Evolutionary conservation across 2,888 invertebrate genomes (phyloP), one percentile per base, ranked within the genome.

Genomic region (Oxycera nigricornis): DNA sequence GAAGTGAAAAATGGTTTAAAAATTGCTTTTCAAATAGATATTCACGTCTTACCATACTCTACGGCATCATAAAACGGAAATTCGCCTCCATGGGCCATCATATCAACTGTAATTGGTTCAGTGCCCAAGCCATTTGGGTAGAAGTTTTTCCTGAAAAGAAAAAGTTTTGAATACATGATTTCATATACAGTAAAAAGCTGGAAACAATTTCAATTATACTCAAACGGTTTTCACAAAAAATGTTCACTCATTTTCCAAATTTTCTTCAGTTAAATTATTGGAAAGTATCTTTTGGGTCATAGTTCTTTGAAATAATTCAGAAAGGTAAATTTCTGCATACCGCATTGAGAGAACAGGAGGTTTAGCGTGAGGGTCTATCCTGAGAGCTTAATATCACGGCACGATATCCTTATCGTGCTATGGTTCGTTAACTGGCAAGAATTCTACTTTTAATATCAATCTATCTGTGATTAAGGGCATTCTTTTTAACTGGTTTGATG

Each of bases 11-110:
- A n/a, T n/a, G n/a, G n/a, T n/a, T n/a, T n/a, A n/a, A n/a, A n/a
- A n/a, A n/a, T n/a, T n/a, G n/a, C n/a, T n/a, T n/a, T n/a, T n/a
- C 1, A 28, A 14, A 14, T 67, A 2, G 1, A 28, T 30, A 28
- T 30, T 2, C 1, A 9, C 3, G 11, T 52, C 75, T 70, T 75
- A 78, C 78, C 73, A 28, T 83, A 76, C 57, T 81, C 80, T 0
- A 35, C 41, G 20, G 84, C 80, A 76, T 84, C 80, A 52, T 83
- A 82, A 68, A 89, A 91, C 0, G 89, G 90, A 77, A 89, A 89
- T 1, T 85, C 81, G 0, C 90, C 89, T 0, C 87, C 88, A 72
- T 88, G 89, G 3, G 87, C 87, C 92, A 92, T 92, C 88, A 91
- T 88, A 0, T 89, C 82, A 17, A 80, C 80, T 30, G 52, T n/a